These are phyloP conservation scores for Enteromius radiatus DNA, from an alignment of 2,797 vertebrate genomes.

Conservation along the genomic window DNA sequence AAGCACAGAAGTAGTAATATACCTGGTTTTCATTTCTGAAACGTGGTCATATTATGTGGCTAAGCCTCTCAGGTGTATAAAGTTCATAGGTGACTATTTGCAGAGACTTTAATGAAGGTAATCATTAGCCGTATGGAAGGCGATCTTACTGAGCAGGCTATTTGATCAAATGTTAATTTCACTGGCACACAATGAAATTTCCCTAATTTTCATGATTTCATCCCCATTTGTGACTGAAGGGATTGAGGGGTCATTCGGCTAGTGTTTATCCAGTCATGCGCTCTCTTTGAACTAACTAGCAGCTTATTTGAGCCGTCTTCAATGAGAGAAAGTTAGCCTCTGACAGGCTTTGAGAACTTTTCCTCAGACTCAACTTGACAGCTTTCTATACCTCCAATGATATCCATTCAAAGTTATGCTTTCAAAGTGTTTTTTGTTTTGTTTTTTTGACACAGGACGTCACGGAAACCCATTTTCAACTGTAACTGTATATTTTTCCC, in stretches of 20 bases:
- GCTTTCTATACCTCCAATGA: background rate
- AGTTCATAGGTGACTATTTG: conserved; percentile 31
- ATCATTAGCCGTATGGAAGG: conserved; percentile 19
- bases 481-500: conserved; percentile 13
- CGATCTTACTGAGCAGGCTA: conserved; percentile 3
- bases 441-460: conserved; percentile 2
- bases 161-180: conserved; percentile 40
- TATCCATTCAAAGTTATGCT: conserved; percentile 14
- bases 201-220: conserved; percentile 32
- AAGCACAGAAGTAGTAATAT: background rate
- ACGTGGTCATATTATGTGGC: background rate
- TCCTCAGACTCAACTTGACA: conserved; percentile 13
- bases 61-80: conserved; percentile 31
- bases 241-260: background rate
- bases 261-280: conserved; percentile 25
- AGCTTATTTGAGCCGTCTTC: conserved; percentile 20
- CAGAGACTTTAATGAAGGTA: conserved; percentile 40
- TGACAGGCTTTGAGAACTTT: conserved; percentile 32
- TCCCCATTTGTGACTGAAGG: conserved; percentile 24
- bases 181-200: conserved; percentile 29
- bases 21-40: conserved; percentile 18
- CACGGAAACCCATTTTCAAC: conserved; percentile 13
- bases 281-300: conserved; percentile 26
- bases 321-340: background rate
- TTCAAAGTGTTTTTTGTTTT: conserved; percentile 2